Base-by-base conservation (phyloP, 2,888 invertebrate genomes). In the Drosophila meridiana region DNA sequence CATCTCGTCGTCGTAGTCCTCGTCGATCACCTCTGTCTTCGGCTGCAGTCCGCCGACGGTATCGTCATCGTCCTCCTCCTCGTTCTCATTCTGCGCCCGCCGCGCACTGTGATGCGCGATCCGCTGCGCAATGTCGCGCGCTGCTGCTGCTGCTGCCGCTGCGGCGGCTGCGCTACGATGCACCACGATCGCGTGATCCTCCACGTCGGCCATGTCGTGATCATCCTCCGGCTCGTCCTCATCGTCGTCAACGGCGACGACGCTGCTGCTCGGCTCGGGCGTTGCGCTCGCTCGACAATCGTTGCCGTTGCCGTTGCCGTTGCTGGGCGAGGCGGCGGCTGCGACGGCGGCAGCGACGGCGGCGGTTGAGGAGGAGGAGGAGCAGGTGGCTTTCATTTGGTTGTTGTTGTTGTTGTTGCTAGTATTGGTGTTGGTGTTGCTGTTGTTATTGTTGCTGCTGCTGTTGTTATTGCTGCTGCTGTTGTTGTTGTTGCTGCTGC, bases 1-100 rank as follows among this genome's bases (percentile, higher is more conserved):
- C 89, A 90, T 91, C 43, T 92, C 92, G 55, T 92, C 92, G 36
- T 92, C 92, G 52, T 91, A 91, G 43, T 92, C 90, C 30, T 92
- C 92, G 45, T 92, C 85, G 20, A 87, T 57, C 56, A 89, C 83
- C 48, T 92, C 91, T 38, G 78, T 78, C 63, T 92, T 91, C 58
- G 91, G 91, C 60, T 73, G 67, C 59, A 80, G 65, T 0, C 58
- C 38, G 57, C 78, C 74, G 13, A 55, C n/a, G 13, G 38, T 73
- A 6, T 80, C 87, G 14, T 74, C 83, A 50, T 70, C 76, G 26
- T 68, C 82, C 11, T 79, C 83, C 14, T 80, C 88, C 4, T 80
- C 87, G 13, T 73, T 74, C 32, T 75, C 89, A 11, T 73, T 82
- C 14, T 71, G 76, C 30, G 60, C 74, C 26, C 77, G 32, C 7